A percentile compares a stretch with the other conserved stretches of the same genome.
phyloP scores from a whole-genome alignment of 2,888 invertebrate species.

The Noctuana brunneofusca region DNA sequence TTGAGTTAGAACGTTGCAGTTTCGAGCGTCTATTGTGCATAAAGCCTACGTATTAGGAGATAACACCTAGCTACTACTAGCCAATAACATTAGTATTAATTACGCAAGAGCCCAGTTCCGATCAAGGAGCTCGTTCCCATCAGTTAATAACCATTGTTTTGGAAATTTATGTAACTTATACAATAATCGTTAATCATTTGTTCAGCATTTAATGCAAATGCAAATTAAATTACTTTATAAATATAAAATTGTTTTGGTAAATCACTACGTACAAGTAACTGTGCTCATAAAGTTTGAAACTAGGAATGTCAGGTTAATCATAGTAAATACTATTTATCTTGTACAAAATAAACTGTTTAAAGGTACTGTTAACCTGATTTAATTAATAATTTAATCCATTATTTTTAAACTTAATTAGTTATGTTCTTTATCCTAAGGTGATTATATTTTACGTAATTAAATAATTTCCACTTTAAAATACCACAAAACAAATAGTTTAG shows the following conservation, averaged over 20 bases:
- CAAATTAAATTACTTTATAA: background rate
- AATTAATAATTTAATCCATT: constrained; percentile 22
- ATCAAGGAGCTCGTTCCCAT: too few species aligned
- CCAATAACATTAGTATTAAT: too few species aligned
- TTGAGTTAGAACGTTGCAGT: background rate
- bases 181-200: background rate
- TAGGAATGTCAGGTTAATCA: constrained; percentile 19
- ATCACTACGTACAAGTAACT: constrained; percentile 3
- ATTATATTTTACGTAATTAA: constrained; percentile 10
- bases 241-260: background rate
- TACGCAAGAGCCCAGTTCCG: too few species aligned
- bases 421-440: constrained; percentile 13
- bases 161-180: too few species aligned
- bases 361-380: constrained; percentile 21
- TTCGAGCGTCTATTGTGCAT: background rate
- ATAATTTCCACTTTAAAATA: background rate
- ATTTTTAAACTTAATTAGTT: background rate
- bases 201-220: background rate
- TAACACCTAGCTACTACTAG: too few species aligned
- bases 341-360: constrained; percentile 27
- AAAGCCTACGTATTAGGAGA: too few species aligned
- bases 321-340: constrained; percentile 25
- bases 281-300: constrained; percentile 3
- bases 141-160: too few species aligned
- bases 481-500: background rate